Evolutionary conservation across 2,113 vertebrate species (phyloP).

Genomic region (Pimephales promelas): DNA sequence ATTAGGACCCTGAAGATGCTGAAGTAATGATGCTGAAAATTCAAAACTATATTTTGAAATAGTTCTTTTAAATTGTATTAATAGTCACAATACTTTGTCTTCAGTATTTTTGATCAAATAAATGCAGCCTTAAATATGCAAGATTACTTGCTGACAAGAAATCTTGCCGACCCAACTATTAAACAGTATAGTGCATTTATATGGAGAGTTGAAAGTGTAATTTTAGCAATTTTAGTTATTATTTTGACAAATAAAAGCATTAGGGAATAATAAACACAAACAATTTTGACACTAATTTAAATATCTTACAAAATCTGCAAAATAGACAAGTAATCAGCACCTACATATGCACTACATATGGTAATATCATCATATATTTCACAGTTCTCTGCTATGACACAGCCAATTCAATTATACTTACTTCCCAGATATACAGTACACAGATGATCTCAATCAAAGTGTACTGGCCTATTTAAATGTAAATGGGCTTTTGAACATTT

Average conservation of each 20-base stretch:
- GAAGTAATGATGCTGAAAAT: not conserved
- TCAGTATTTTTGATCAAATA: not conserved
- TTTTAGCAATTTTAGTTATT: not conserved
- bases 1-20: not conserved
- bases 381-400: not conserved
- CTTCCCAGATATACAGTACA: not conserved
- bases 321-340: not conserved
- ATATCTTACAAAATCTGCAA: not conserved
- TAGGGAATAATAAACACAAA: not conserved
- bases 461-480: not conserved
- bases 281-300: not conserved
- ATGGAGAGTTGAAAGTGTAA: not conserved
- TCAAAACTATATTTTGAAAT: not conserved
- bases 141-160: not conserved
- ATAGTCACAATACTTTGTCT: not conserved
- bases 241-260: not conserved
- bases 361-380: not conserved
- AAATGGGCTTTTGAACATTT: not conserved
- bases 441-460: constrained; percentile 3
- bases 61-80: not conserved
- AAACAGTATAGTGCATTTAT: not conserved
- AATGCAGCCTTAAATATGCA: not conserved
- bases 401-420: not conserved
- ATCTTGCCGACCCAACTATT: not conserved
- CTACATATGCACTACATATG: not conserved